Percentiles rank a stretch among this genome's conserved stretches.
phyloP scores from a whole-genome alignment of 1,140 invertebrate species.

The Sitophilus oryzae region DNA sequence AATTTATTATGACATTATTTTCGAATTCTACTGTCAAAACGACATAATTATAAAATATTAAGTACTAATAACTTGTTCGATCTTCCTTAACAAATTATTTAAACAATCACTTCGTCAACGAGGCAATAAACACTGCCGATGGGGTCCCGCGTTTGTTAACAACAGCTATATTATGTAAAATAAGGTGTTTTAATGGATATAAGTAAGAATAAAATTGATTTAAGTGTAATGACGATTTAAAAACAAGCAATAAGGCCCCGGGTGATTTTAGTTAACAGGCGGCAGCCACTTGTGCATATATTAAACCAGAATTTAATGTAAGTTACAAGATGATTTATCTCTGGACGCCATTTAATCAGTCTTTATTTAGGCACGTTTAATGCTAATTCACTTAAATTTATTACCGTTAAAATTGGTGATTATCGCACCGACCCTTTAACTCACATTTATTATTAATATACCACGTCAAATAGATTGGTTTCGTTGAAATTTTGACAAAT shows the following conservation, averaged over 20 bases:
- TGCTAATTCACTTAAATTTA: constrained; percentile 43
- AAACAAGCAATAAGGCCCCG: constrained; percentile 19
- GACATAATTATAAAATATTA: too few relatives aligned
- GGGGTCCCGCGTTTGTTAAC: constrained; percentile 8
- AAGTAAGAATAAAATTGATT: constrained; percentile 20
- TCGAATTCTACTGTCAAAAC: too few relatives aligned
- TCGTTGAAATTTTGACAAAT: too few relatives aligned
- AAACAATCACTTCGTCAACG: too few relatives aligned
- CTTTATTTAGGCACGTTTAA: constrained; percentile 43
- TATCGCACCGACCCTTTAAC: constrained; percentile 36
- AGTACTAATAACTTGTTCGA: too few relatives aligned
- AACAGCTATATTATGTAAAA: constrained; percentile 14
- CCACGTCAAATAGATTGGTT: neutral
- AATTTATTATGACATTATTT: too few relatives aligned
- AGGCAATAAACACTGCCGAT: too few relatives aligned
- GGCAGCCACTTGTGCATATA: constrained; percentile 37
- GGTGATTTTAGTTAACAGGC: constrained; percentile 23
- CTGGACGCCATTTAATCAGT: constrained; percentile 40
- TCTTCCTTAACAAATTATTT: too few relatives aligned
- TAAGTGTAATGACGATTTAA: constrained; percentile 24
- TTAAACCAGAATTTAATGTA: constrained; percentile 41
- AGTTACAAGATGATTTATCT: constrained; percentile 40
- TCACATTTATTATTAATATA: constrained; percentile 36
- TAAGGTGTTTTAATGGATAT: constrained; percentile 15
- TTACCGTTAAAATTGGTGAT: constrained; percentile 41